Evolutionary conservation across 2,113 vertebrate genomes (phyloP), one percentile per base, ranked within the genome.

Genomic region (Rostratula benghalensis): DNA sequence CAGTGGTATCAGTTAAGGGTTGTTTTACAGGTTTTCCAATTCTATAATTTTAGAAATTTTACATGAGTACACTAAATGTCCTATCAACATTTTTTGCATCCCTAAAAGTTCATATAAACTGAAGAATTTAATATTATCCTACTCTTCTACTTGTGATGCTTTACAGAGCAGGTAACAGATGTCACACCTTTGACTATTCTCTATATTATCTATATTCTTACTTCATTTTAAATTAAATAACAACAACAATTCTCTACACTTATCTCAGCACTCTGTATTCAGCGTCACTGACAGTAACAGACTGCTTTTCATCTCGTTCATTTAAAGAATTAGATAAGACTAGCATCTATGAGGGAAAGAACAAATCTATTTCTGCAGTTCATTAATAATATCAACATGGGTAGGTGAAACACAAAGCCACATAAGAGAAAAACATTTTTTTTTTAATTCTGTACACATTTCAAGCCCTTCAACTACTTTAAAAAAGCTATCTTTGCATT

Each of bases 51-150:
- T 27, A 46, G 3, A 53, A n/a, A 59, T 7, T 3, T 3, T 27
- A 41, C 2, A 5, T 6, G 7, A 81, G 5, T 17, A 6, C 10
- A 60, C 11, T 73, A 53, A 1, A 1, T 7, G 12, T 45, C 14
- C 28, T 39, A n/a, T 22, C 64, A 74, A 19, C 24, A 53, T 17
- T 4, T 35, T 61, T 41, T 4, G 0, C 7, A 77, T 18, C 28
- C 43, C 9, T 25, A 24, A 2, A 91, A 41, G 4, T 37, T 21
- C 10, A 25, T 8, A 23, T 6, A 51, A 81, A 74, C 8, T 35
- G 11, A 77, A 59, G 10, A 70, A 60, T 30, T 71, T 18, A 59
- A 13, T 37, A 31, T 45, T 33, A 30, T 37, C 22, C 18, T 33
- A 70, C 14, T 60, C 19, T 21, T 76, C 31, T 60, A 30, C 7